Evolutionary conservation across 2,797 vertebrate species (phyloP), one percentile per base, ranked within the genome.

Genomic region (Macropus fuliginosus): DNA sequence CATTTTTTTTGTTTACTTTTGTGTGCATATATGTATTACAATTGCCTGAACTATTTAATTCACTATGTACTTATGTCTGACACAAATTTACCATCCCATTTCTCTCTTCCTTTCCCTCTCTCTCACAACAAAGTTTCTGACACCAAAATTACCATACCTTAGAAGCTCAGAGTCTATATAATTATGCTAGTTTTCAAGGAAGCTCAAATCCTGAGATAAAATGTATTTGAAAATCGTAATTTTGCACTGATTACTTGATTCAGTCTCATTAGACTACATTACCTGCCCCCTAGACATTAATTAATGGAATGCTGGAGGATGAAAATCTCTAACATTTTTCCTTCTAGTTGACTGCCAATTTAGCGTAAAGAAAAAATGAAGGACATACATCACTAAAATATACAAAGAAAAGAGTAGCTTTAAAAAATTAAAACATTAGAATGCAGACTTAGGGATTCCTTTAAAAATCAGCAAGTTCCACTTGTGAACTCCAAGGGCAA

Each of bases 71-170:
- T 90, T 54, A 95, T 96, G 89, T 95, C 95, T 97, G 56, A 97
- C 93, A 57, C 81, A 74, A 74, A 1, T 2, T 8, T 40, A 74
- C 18, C 16, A 74, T 14, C 31, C 62, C 66, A 21, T 74, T 46
- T 92, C 95, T 90, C 93, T 92, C 94, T 96, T 50, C 97, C 91
- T 40, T 96, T 91, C 27, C 59, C 92, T 97, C 95, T 91, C 8
- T n/a, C 55, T 31, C 93, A 91, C 96, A 98, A 95, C 93, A 28
- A 98, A 94, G 91, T 89, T 94, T 89, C 96, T 46, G 9, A 97
- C 97, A 97, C 95, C 91, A n/a, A 94, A 97, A 97, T 96, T 97
- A 98, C 90, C 95, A 97, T 97, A 95, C 96, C 95, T 97, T 97
- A 94, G 52, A 96, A 94, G 28, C 34, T 95, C 91, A 92, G 93